Evolutionary conservation across 2,113 vertebrate species (phyloP).

Genomic region (Eurypyga helias): DNA sequence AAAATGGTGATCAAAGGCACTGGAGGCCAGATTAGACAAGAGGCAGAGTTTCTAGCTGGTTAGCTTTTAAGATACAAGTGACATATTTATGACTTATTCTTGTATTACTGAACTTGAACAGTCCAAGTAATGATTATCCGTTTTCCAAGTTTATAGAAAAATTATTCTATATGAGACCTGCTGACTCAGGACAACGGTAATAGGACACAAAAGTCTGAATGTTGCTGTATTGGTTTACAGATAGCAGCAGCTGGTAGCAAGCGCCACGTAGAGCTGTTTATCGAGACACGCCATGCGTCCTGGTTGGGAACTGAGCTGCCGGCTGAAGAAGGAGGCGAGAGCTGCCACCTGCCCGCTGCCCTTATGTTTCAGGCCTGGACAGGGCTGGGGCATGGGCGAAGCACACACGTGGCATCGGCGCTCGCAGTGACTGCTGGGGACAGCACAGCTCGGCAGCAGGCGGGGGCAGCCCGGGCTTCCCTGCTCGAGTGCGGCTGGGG

Average conservation of each 20-base stretch:
- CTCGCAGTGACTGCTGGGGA: background rate
- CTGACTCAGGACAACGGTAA: constrained; percentile 15
- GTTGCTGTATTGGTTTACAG: background rate
- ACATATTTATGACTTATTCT: constrained; percentile 55
- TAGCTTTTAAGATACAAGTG: constrained; percentile 38
- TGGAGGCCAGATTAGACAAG: background rate
- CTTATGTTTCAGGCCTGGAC: background rate
- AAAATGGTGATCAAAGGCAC: constrained; percentile 55
- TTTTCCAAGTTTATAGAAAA: constrained; percentile 17
- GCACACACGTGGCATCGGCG: accelerated
- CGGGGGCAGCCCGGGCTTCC: background rate
- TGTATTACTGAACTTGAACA: constrained; percentile 21
- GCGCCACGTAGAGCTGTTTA: background rate
- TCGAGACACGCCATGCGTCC: accelerated
- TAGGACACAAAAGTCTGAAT: background rate
- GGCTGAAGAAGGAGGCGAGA: background rate
- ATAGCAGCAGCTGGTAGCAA: background rate
- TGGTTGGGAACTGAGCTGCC: background rate
- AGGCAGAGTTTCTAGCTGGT: background rate
- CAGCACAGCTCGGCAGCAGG: background rate
- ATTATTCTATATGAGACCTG: background rate
- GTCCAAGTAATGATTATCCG: background rate
- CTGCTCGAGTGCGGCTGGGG: accelerated
- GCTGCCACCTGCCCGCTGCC: background rate
- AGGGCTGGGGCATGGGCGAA: background rate